Percentiles rank a stretch among this genome's conserved stretches.
Evolutionary conservation across 1,140 invertebrate species (phyloP).

Genomic region (Microplitis demolitor): DNA sequence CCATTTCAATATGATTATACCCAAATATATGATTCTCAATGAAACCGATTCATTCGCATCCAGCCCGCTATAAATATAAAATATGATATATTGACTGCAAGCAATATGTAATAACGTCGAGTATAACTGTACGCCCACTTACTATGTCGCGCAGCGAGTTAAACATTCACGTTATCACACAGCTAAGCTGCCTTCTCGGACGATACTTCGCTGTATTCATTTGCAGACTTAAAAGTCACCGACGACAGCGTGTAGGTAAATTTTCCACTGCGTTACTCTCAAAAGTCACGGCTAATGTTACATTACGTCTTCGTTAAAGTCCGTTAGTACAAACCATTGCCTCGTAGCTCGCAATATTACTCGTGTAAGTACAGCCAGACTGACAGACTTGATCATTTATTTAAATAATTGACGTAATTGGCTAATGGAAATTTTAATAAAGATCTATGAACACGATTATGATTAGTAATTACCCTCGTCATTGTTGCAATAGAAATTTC

Average conservation of each 20-base stretch:
- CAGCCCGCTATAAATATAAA: slow-evolving; percentile 29
- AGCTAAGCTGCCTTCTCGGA: background rate
- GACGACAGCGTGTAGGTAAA: background rate
- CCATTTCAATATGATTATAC: too few species aligned
- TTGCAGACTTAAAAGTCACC: background rate
- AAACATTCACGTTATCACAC: slow-evolving; percentile 22
- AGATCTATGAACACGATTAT: too few species aligned
- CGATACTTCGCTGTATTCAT: too few species aligned
- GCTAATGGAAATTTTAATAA: too few species aligned
- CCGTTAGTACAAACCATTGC: background rate
- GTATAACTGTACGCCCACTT: slow-evolving; percentile 44
- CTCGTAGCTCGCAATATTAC: too few species aligned
- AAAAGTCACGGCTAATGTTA: slow-evolving; percentile 13
- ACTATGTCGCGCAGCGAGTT: slow-evolving; percentile 26
- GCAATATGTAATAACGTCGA: slow-evolving; percentile 46
- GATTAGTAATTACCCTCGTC: too few species aligned
- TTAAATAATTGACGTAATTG: too few species aligned
- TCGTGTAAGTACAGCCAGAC: too few species aligned
- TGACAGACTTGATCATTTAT: too few species aligned
- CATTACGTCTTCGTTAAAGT: slow-evolving; percentile 41
- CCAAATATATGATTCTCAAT: slow-evolving; percentile 7
- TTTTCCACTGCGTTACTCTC: background rate
- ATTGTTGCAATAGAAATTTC: too few species aligned
- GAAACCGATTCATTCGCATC: slow-evolving; percentile 19
- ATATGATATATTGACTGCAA: slow-evolving; percentile 44